Conservation (phyloP, 2,113 vertebrate genomes). For the Pterocles orientalis region DNA sequence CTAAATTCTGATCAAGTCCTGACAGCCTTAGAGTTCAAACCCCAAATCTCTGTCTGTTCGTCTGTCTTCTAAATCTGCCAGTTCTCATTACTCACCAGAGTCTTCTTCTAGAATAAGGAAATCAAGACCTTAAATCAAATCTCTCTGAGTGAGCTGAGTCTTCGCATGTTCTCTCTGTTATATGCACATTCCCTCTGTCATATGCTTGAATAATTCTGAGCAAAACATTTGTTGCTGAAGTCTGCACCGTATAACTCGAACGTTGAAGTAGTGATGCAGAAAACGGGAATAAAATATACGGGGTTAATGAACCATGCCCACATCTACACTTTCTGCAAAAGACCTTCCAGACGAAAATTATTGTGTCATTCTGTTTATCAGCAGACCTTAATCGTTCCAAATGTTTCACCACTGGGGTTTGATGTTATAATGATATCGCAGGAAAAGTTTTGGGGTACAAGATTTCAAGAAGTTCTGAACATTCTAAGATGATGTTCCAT, state of each 20-base stretch:
- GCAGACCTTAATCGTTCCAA: background rate
- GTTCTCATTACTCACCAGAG: background rate
- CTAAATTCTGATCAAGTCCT: background rate
- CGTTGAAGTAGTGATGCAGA: background rate
- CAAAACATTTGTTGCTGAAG: conserved; percentile 11
- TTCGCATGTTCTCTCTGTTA: background rate
- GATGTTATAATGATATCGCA: background rate
- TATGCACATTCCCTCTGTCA: background rate
- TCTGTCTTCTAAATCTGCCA: background rate
- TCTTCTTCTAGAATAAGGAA: background rate
- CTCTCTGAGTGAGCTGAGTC: background rate
- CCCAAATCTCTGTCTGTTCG: background rate
- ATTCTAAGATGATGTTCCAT: background rate
- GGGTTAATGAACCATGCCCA: background rate
- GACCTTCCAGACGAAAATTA: background rate
- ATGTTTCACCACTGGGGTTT: background rate
- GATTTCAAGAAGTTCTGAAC: background rate
- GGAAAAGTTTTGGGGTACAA: background rate
- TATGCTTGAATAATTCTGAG: background rate
- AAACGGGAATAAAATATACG: background rate
- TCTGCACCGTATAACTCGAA: conserved; percentile 1
- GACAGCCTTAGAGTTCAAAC: background rate
- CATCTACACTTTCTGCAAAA: background rate
- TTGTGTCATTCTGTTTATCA: background rate
- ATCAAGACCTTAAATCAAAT: conserved; percentile 25